Percentiles rank a stretch among this genome's conserved stretches.
phyloP scores from a whole-genome alignment of 2,888 invertebrate genomes.

The Arrhopalites spinosus region DNA sequence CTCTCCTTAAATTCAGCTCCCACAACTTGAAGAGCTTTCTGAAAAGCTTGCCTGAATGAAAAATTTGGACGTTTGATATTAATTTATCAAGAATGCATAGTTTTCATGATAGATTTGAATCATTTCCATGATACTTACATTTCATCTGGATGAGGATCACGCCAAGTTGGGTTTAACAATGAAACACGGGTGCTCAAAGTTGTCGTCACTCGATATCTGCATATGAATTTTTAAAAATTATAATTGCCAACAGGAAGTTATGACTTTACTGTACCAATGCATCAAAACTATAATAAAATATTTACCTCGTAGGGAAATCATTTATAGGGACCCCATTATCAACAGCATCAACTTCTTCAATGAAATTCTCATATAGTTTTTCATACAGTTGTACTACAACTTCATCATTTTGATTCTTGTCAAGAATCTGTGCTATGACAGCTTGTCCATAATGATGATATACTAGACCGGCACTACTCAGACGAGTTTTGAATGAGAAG shows the following conservation, averaged over 20 bases:
- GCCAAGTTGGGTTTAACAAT: slow-evolving; percentile 83
- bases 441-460: slow-evolving; percentile 87
- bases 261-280: background rate
- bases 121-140: too few species aligned
- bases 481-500: slow-evolving; percentile 65
- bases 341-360: slow-evolving; percentile 93
- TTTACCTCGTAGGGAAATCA: slow-evolving; percentile 40
- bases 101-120: too few species aligned
- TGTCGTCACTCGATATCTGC: slow-evolving; percentile 76
- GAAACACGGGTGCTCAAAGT: slow-evolving; percentile 76
- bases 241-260: background rate
- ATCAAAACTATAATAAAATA: background rate
- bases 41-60: slow-evolving; percentile 64
- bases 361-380: slow-evolving; percentile 81
- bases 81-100: too few species aligned
- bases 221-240: background rate
- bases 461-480: slow-evolving; percentile 93
- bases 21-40: slow-evolving; percentile 76
- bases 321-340: slow-evolving; percentile 82
- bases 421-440: slow-evolving; percentile 69
- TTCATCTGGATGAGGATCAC: slow-evolving; percentile 64
- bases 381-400: slow-evolving; percentile 67
- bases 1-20: slow-evolving; percentile 78
- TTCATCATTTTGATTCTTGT: slow-evolving; percentile 60
- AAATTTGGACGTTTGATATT: too few species aligned